These are phyloP conservation scores for Hippocampus mohnikei DNA, from an alignment of 2,113 vertebrate species.

Conservation along the genomic window DNA sequence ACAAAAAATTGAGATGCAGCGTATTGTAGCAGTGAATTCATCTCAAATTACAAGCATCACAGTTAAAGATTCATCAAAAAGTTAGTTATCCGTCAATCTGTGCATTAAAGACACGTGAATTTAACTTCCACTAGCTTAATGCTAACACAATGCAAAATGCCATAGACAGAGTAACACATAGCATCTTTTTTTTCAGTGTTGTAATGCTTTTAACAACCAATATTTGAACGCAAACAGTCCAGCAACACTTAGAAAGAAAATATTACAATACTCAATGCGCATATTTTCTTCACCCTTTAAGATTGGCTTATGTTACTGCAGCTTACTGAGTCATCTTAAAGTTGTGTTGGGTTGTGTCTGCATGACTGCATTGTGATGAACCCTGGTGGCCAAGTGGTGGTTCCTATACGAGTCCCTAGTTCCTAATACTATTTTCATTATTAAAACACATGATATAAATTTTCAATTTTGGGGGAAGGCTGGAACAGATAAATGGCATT, in stretches of 20 bases:
- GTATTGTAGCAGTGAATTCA: no score
- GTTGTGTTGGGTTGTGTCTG: background rate
- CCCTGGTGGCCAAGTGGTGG: background rate
- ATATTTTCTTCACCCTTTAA: no score
- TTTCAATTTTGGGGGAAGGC: no score
- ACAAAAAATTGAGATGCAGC: no score
- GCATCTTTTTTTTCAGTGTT: background rate
- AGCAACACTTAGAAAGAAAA: background rate
- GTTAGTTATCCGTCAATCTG: background rate
- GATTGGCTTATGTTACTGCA: background rate
- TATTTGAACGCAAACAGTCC: background rate
- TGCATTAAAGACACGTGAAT: background rate
- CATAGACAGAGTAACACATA: background rate
- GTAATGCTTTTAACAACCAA: background rate
- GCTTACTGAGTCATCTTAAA: background rate
- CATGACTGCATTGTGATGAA: background rate
- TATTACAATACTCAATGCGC: no score
- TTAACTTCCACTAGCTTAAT: background rate
- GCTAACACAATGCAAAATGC: background rate
- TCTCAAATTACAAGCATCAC: no score
- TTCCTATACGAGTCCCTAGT: no score
- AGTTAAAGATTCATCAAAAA: no score
- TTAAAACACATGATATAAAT: no score
- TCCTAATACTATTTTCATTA: no score
- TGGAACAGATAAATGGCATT: no score